Conservation (phyloP, 2,797 vertebrate species). For the Sus cebifrons region DNA sequence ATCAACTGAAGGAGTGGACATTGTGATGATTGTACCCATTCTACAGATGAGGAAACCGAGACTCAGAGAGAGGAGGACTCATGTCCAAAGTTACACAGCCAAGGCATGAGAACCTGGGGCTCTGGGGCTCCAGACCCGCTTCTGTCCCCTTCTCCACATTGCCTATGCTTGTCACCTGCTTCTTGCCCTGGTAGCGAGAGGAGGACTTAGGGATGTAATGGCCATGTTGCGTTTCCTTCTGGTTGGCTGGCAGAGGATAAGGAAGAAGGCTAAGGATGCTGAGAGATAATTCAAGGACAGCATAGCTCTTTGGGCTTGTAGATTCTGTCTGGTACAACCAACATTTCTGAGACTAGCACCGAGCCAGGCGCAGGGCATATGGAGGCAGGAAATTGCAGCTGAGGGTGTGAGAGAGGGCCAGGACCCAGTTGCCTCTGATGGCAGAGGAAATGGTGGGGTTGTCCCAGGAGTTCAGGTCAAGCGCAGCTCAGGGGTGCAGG, state of each 20-base stretch:
- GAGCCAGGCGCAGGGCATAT: not conserved
- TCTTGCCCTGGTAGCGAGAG: not conserved
- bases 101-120: not conserved
- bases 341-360: not conserved
- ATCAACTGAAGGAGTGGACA: not conserved
- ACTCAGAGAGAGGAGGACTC: not conserved
- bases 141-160: not conserved
- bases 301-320: not conserved
- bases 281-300: not conserved
- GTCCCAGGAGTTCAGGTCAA: too few species aligned
- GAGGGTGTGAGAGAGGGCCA: rapidly evolving
- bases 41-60: not conserved
- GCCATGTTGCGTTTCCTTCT: not conserved
- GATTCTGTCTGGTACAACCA: not conserved
- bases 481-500: not conserved
- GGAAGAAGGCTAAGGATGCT: not conserved
- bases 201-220: not conserved
- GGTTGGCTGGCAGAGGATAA: not conserved
- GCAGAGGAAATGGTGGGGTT: not conserved
- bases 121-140: not conserved
- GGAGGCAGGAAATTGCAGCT: not conserved
- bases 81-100: not conserved
- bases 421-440: not conserved
- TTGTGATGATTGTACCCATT: not conserved
- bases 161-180: not conserved